Conservation (phyloP, 1,140 invertebrate genomes). For the Aethina tumida region DNA sequence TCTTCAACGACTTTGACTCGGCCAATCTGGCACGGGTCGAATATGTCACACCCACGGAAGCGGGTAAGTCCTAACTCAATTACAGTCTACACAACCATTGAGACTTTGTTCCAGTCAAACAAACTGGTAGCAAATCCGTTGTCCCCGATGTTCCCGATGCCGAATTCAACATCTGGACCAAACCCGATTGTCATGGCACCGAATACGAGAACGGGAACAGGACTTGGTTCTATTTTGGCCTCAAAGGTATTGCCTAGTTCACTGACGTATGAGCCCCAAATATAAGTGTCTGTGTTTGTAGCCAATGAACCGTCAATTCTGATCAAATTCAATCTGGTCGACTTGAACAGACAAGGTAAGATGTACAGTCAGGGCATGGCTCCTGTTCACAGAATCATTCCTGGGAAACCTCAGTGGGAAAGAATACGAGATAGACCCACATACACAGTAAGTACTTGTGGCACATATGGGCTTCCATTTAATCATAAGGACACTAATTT, state of each 20-base stretch:
- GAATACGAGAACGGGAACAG: constrained; percentile 84
- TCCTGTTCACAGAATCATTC: constrained; percentile 63
- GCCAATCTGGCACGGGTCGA: constrained; percentile 76
- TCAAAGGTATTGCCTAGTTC: constrained; percentile 37
- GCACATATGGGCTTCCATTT: background rate
- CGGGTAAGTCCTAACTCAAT: constrained; percentile 22
- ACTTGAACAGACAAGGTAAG: constrained; percentile 82
- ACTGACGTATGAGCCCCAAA: background rate
- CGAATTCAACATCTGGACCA: constrained; percentile 88
- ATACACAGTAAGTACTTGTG: constrained; percentile 41
- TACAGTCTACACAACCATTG: constrained; percentile 1
- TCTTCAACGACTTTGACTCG: constrained; percentile 78
- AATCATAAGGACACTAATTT: background rate
- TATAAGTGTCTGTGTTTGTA: constrained; percentile 22
- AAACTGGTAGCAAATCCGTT: constrained; percentile 19
- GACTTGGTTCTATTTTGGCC: constrained; percentile 92
- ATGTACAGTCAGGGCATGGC: constrained; percentile 87
- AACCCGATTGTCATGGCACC: constrained; percentile 78
- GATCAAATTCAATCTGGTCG: constrained; percentile 76
- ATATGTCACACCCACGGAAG: constrained; percentile 40
- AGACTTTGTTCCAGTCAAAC: constrained; percentile 9
- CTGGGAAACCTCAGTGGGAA: constrained; percentile 68
- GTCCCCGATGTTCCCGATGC: constrained; percentile 47
- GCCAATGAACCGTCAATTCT: constrained; percentile 44
- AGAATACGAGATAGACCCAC: constrained; percentile 63